A percentile compares a stretch with the other conserved stretches of the same genome.
Conservation (phyloP, 1,140 invertebrate genomes). For the Eufriesea mexicana region DNA sequence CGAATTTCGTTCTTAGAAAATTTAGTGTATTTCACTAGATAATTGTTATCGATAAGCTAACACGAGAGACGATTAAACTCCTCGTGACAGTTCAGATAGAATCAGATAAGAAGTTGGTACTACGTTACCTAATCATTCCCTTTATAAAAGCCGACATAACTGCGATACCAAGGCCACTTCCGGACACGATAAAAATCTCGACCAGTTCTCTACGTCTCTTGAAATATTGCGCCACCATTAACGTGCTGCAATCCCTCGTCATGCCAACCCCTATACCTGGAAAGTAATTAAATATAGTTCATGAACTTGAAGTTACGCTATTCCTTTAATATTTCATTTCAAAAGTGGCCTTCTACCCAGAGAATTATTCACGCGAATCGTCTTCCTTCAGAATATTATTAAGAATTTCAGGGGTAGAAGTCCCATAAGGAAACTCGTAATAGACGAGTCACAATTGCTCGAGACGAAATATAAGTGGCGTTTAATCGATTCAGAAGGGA, state of each 20-base stretch:
- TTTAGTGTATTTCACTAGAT: no score
- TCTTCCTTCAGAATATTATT: background rate
- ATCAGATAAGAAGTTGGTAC: no score
- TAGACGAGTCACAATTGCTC: background rate
- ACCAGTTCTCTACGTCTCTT: conserved; percentile 92
- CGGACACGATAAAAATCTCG: conserved; percentile 93
- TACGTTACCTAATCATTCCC: conserved; percentile 88
- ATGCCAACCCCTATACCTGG: conserved; percentile 92
- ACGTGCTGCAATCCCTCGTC: conserved; percentile 91
- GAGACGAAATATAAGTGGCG: background rate
- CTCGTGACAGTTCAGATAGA: background rate
- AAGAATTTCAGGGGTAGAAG: background rate
- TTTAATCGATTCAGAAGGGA: background rate
- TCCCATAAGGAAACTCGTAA: background rate
- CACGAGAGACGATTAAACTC: background rate
- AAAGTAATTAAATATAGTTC: conserved; percentile 25
- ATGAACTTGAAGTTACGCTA: background rate
- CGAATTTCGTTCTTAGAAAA: no score
- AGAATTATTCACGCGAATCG: background rate
- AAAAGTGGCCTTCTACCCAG: background rate
- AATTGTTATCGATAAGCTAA: no score
- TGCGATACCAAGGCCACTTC: conserved; percentile 92
- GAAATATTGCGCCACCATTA: conserved; percentile 96
- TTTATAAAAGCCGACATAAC: conserved; percentile 92
- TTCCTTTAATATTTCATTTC: background rate